A percentile compares a stretch with the other conserved stretches of the same genome.
Evolutionary conservation across 1,140 invertebrate genomes (phyloP).

Genomic region (Chrysomallon squamiferum): DNA sequence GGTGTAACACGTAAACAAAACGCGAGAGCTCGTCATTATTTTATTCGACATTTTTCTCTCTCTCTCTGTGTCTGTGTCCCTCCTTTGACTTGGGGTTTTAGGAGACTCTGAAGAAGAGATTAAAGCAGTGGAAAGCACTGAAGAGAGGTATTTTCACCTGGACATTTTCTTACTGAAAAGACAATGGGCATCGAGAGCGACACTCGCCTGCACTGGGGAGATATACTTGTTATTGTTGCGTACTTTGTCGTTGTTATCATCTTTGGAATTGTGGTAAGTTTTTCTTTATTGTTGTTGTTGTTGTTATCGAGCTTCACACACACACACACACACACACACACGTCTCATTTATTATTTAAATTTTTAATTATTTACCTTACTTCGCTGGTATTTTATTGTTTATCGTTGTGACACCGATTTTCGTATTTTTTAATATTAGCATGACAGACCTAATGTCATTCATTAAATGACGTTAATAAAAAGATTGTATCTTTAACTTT

Average conservation of each 20-base stretch:
- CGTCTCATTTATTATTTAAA: background rate
- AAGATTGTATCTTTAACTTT: no score
- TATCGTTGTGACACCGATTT: background rate
- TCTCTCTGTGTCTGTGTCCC: no score
- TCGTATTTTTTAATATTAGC: background rate
- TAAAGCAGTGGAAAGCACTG: no score
- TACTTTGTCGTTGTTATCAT: constrained; percentile 58
- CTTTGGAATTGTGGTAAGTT: constrained; percentile 58
- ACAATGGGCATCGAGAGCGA: background rate
- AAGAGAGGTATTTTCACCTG: no score
- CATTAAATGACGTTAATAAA: background rate
- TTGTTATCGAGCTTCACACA: background rate
- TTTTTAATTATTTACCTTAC: background rate
- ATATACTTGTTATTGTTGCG: constrained; percentile 54
- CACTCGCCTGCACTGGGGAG: constrained; percentile 49
- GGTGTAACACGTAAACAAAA: no score
- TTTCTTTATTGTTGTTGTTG: background rate
- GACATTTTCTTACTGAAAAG: no score
- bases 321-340: background rate
- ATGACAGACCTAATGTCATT: background rate
- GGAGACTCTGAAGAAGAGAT: no score
- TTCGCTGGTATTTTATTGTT: background rate
- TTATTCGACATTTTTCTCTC: no score
- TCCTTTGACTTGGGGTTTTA: no score
- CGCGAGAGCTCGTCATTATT: no score